Conservation (phyloP, 1,140 invertebrate genomes). For the Chironomus tepperi region DNA sequence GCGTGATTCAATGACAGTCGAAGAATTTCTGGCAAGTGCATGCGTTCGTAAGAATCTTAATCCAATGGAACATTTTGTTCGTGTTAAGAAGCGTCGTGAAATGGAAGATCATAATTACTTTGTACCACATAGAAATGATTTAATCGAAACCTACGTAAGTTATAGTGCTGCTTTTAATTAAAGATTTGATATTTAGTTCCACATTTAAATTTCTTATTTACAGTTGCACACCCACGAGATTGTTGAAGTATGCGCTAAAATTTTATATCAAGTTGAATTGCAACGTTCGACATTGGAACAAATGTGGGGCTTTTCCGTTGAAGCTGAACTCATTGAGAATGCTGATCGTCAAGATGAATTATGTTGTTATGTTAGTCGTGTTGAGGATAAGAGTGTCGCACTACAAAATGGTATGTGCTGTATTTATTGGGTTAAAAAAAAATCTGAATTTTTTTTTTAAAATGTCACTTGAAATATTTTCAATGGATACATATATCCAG, state of each 20-base stretch:
- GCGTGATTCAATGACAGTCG: conserved; percentile 85
- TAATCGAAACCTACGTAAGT: conserved; percentile 93
- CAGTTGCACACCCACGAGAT: conserved; percentile 91
- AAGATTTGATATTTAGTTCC: background rate
- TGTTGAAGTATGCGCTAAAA: conserved; percentile 93
- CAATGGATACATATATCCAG: no score
- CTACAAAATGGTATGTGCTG: conserved; percentile 77
- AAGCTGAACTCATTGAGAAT: conserved; percentile 93
- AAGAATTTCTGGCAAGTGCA: conserved; percentile 86
- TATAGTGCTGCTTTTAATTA: conserved; percentile 25
- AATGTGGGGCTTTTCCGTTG: conserved; percentile 96
- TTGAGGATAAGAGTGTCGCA: conserved; percentile 88
- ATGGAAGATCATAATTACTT: conserved; percentile 95
- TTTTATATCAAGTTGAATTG: conserved; percentile 92
- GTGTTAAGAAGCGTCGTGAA: conserved; percentile 87
- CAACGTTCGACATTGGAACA: conserved; percentile 79
- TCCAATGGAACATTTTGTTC: conserved; percentile 90
- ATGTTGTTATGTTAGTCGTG: conserved; percentile 91
- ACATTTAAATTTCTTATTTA: conserved; percentile 25
- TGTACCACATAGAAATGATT: conserved; percentile 82
- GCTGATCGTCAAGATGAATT: conserved; percentile 91
- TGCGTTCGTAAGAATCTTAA: conserved; percentile 85
- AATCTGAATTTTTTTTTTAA: no score
- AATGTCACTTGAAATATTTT: no score
- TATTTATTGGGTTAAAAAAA: no score